These are phyloP conservation scores for Drosophila melanosoma DNA, from an alignment of 2,888 invertebrate genomes.

Conservation along the genomic window DNA sequence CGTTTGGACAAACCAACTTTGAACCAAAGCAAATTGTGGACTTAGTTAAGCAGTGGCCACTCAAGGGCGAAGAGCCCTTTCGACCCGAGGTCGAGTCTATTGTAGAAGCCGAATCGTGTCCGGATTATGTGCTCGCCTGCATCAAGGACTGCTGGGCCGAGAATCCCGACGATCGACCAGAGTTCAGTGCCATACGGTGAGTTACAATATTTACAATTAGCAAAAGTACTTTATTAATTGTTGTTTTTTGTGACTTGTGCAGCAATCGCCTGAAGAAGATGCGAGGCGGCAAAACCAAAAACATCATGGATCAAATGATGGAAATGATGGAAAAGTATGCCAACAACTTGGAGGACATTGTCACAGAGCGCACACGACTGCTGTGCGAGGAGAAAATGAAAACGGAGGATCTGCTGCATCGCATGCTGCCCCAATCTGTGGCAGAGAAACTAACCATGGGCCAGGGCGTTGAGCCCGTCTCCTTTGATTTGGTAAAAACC, in stretches of 20 bases:
- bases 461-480: constrained; percentile 96
- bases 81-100: constrained; percentile 91
- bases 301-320: constrained; percentile 99
- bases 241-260: neutral
- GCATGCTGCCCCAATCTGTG: constrained; percentile 98
- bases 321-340: constrained; percentile 99
- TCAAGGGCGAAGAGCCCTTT: constrained; percentile 90
- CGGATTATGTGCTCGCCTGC: constrained; percentile 92
- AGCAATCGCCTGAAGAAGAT: constrained; percentile 92
- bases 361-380: constrained; percentile 94
- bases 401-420: constrained; percentile 95
- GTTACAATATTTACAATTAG: neutral
- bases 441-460: constrained; percentile 94
- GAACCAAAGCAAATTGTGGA: constrained; percentile 97
- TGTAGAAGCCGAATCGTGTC: constrained; percentile 90
- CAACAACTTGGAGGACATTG: constrained; percentile 96
- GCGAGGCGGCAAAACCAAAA: constrained; percentile 93
- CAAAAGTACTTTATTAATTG: too few species aligned
- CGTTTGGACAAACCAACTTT: constrained; percentile 91
- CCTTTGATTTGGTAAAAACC: constrained; percentile 91
- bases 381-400: constrained; percentile 96
- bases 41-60: constrained; percentile 90
- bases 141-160: constrained; percentile 97
- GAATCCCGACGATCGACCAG: constrained; percentile 92
- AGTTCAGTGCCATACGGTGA: constrained; percentile 91